phyloP scores from a whole-genome alignment of 2,797 vertebrate species.

The Malurus splendens region DNA sequence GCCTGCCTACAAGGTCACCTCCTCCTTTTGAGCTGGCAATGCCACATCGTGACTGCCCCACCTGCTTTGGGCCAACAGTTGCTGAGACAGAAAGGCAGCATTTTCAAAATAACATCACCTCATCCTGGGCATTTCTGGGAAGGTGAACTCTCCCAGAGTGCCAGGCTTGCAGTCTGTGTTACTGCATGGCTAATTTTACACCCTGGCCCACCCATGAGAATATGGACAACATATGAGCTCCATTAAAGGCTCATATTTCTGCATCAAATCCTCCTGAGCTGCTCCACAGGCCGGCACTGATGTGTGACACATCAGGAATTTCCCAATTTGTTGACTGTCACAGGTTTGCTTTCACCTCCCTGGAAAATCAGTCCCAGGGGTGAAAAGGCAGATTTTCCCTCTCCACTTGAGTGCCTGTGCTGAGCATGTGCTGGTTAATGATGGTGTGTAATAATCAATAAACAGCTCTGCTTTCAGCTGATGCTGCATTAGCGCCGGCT shows the following conservation, averaged over 20 bases:
- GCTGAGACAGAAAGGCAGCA: not conserved
- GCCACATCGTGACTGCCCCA: not conserved
- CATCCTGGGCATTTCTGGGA: not conserved
- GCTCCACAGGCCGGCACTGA: not conserved
- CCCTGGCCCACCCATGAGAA: not conserved
- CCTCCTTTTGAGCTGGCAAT: not conserved
- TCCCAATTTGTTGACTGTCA: conserved; percentile 22
- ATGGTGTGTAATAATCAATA: not conserved
- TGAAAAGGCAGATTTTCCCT: not conserved
- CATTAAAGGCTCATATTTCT: not conserved
- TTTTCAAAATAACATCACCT: not conserved
- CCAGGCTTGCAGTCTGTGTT: not conserved
- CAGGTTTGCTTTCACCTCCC: conserved; percentile 15
- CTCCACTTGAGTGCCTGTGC: not conserved
- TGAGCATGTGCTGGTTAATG: conserved; percentile 11
- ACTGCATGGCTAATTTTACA: not conserved
- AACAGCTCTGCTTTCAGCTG: conserved; percentile 34
- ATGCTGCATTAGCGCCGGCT: not conserved
- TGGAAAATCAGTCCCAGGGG: conserved; percentile 29
- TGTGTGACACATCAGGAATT: conserved; percentile 16
- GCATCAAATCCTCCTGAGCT: not conserved
- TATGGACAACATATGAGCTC: not conserved
- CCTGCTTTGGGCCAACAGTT: not conserved
- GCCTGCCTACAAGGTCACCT: fast-evolving
- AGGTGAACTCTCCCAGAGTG: not conserved